A percentile compares a stretch with the other conserved stretches of the same genome.
phyloP scores from a whole-genome alignment of 2,888 invertebrate species.

The Phortica okadai region DNA sequence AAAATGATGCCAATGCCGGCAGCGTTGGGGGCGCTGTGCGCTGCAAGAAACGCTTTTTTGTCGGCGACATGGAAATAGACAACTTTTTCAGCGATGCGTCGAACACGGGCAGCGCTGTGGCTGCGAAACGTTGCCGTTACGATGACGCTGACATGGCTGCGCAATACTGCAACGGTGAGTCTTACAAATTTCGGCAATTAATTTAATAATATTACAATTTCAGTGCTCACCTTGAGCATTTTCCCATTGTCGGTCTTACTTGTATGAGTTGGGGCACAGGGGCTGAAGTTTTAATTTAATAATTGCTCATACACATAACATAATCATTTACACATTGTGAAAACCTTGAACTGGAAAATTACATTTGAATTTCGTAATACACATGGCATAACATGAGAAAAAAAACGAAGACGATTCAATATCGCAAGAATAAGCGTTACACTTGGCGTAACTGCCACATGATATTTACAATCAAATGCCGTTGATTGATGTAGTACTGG shows the following conservation, averaged over 20 bases:
- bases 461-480: too few species aligned
- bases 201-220: constrained; percentile 37
- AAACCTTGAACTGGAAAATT: neutral
- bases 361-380: neutral
- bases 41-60: constrained; percentile 69
- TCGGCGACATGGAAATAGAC: constrained; percentile 43
- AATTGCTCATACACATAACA: neutral
- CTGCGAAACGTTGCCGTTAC: constrained; percentile 71
- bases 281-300: neutral
- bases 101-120: constrained; percentile 49
- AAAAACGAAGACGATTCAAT: too few species aligned
- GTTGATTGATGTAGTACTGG: too few species aligned
- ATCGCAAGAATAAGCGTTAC: too few species aligned
- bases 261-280: neutral
- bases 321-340: too few species aligned
- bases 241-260: neutral
- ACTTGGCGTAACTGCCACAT: too few species aligned
- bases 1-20: constrained; percentile 46
- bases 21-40: constrained; percentile 47
- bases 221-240: constrained; percentile 20
- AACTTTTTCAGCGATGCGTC: constrained; percentile 15
- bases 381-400: too few species aligned
- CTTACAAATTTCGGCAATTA: constrained; percentile 29
- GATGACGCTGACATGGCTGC: constrained; percentile 66
- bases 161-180: constrained; percentile 72